Conservation (phyloP, 1,140 invertebrate species). For the Conus ventricosus region DNA sequence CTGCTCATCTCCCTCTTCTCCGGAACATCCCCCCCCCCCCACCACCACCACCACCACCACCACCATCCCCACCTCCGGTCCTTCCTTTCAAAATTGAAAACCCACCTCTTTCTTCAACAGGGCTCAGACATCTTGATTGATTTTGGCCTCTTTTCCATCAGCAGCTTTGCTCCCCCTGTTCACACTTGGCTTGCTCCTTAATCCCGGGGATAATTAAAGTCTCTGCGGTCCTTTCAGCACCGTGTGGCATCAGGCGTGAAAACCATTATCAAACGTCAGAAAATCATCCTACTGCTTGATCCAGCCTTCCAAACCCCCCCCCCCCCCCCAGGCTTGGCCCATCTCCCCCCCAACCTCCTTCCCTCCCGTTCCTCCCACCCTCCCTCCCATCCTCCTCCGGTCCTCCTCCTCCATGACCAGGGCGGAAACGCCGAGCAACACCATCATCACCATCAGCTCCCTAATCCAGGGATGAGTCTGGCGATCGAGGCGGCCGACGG, state of each 20-base stretch:
- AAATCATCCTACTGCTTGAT: conserved; percentile 5
- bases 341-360: background rate
- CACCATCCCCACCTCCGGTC: background rate
- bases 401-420: too few species aligned
- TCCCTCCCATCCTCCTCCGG: background rate
- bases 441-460: too few species aligned
- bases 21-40: background rate
- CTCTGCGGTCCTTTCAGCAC: conserved; percentile 23
- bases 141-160: conserved; percentile 30
- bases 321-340: background rate
- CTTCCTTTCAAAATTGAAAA: conserved; percentile 15
- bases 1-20: background rate
- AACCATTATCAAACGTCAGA: conserved; percentile 20
- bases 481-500: too few species aligned
- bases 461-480: too few species aligned
- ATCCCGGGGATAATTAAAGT: conserved; percentile 35
- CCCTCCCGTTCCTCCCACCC: background rate
- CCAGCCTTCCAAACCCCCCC: too few species aligned
- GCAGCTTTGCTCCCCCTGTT: conserved; percentile 15
- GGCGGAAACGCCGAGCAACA: too few species aligned
- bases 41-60: background rate
- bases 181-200: conserved; percentile 24
- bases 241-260: conserved; percentile 13
- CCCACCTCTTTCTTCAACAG: conserved; percentile 3
- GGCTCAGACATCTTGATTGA: conserved; percentile 26